Evolutionary conservation across 35 echinoderm and acorn worm genomes (phyloP).

Genomic region (Nesometra sesokonis): DNA sequence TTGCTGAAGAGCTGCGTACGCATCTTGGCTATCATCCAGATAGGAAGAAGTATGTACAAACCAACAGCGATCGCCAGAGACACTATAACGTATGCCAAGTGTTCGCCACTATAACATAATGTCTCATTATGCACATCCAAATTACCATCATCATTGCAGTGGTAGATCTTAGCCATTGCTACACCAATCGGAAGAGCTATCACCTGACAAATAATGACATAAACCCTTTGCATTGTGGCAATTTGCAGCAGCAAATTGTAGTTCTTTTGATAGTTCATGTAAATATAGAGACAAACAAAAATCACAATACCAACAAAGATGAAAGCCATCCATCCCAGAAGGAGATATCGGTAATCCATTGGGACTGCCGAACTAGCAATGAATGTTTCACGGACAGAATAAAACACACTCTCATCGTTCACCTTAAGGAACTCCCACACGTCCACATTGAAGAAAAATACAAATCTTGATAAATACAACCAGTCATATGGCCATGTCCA

Average conservation of each 20-base stretch:
- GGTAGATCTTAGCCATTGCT: conserved; percentile 64
- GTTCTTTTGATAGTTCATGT: conserved; percentile 81
- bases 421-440: conserved; percentile 95
- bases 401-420: conserved; percentile 46
- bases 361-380: conserved; percentile 51
- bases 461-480: conserved; percentile 49
- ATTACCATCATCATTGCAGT: conserved; percentile 67
- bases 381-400: conserved; percentile 50
- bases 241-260: conserved; percentile 77
- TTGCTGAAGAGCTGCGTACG: conserved; percentile 66
- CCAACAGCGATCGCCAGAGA: conserved; percentile 40
- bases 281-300: conserved; percentile 59
- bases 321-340: conserved; percentile 60
- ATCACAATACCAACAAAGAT: conserved; percentile 36
- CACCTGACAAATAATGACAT: conserved; percentile 53
- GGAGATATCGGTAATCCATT: conserved; percentile 69
- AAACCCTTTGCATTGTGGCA: conserved; percentile 54
- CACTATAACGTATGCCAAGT: conserved; percentile 61
- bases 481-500: conserved; percentile 90
- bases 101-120: conserved; percentile 53
- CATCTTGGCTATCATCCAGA: conserved; percentile 92
- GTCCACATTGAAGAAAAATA: conserved; percentile 70
- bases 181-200: conserved; percentile 78
- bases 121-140: conserved; percentile 89
- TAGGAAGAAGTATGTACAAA: conserved; percentile 63